These are phyloP conservation scores for Neodiprion virginianus DNA, from an alignment of 1,140 invertebrate genomes.

Conservation along the genomic window DNA sequence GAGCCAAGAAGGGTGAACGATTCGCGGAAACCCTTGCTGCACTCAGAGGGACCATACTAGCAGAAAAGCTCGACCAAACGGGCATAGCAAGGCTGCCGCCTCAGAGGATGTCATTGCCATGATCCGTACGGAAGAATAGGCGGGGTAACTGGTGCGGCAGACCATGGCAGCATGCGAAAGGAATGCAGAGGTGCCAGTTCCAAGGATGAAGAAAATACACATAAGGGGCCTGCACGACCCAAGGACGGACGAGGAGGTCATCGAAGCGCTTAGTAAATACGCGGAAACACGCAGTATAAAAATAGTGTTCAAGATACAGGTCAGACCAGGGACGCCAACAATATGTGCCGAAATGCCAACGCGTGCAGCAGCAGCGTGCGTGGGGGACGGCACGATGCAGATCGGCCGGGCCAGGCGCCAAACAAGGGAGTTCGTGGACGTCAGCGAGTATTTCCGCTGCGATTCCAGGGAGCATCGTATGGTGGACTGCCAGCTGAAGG, in stretches of 20 bases:
- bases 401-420: neutral
- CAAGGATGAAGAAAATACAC: neutral
- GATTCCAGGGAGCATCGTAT: neutral
- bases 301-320: neutral
- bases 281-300: neutral
- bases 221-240: neutral
- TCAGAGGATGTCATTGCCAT: too few relatives aligned
- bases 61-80: too few relatives aligned
- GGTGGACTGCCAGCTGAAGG: neutral
- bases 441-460: neutral
- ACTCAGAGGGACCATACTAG: too few relatives aligned
- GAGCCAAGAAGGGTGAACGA: too few relatives aligned
- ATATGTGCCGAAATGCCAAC: neutral
- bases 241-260: neutral
- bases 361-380: neutral
- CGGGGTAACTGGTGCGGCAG: too few relatives aligned
- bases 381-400: neutral
- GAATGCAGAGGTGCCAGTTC: neutral
- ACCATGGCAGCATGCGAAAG: neutral
- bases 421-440: neutral
- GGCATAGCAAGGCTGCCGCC: too few relatives aligned
- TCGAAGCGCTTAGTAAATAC: neutral
- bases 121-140: too few relatives aligned
- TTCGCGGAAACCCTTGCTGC: too few relatives aligned
- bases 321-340: neutral